Conservation (phyloP, 2,888 invertebrate genomes). For the Trimorus sp. region DNA sequence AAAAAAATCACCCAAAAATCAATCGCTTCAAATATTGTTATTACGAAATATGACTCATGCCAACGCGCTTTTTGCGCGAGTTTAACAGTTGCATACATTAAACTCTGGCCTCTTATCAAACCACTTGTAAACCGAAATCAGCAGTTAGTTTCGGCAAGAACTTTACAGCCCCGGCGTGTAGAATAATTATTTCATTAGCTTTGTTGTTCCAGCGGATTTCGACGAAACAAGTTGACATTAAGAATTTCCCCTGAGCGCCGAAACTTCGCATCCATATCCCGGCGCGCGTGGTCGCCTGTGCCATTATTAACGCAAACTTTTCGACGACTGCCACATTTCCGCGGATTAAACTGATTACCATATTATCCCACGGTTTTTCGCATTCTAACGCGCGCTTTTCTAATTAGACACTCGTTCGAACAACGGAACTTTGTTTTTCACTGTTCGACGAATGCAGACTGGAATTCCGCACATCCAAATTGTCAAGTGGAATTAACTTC, state of each 20-base stretch:
- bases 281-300: slow-evolving; percentile 12
- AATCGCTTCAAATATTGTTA: no score
- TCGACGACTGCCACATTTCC: slow-evolving; percentile 18
- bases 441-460: slow-evolving; percentile 3
- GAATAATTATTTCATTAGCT: slow-evolving; percentile 62
- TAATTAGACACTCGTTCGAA: slow-evolving; percentile 17
- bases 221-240: slow-evolving; percentile 54
- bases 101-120: slow-evolving; percentile 32
- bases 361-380: slow-evolving; percentile 11
- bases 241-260: slow-evolving; percentile 43
- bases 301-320: slow-evolving; percentile 51
- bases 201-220: slow-evolving; percentile 54
- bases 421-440: slow-evolving; percentile 11
- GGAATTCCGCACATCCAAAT: no score
- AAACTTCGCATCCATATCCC: slow-evolving; percentile 38
- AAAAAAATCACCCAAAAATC: no score
- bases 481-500: no score
- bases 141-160: slow-evolving; percentile 42
- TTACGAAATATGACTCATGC: background rate
- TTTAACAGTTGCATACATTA: slow-evolving; percentile 32
- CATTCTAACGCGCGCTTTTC: background rate
- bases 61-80: slow-evolving; percentile 13
- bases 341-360: slow-evolving; percentile 34
- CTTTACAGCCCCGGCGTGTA: slow-evolving; percentile 37
- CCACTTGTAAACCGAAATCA: slow-evolving; percentile 40